A percentile compares a stretch with the other conserved stretches of the same genome.
These are phyloP conservation scores for Platanista minor DNA, from an alignment of 2,113 vertebrate species.

Conservation along the genomic window DNA sequence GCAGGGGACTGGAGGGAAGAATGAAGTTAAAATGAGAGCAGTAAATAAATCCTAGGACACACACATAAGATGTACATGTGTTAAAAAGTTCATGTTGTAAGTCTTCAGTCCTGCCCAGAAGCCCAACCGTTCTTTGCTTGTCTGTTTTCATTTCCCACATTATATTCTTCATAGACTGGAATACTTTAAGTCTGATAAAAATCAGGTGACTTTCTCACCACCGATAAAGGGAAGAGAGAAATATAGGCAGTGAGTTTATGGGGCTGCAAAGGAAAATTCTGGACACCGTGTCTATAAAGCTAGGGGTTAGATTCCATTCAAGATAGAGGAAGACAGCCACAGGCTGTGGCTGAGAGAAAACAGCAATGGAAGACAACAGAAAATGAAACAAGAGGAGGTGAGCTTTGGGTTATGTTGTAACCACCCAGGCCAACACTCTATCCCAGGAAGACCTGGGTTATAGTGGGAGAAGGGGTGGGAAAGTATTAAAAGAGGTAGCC, in stretches of 20 bases:
- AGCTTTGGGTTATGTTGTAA: neutral
- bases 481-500: neutral
- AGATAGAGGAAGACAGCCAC: neutral
- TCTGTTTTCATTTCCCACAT: slow-evolving; percentile 36
- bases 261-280: slow-evolving; percentile 46
- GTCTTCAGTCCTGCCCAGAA: neutral
- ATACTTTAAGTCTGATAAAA: slow-evolving; percentile 45
- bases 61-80: neutral
- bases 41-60: neutral
- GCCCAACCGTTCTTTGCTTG: slow-evolving; percentile 23
- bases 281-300: neutral
- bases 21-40: neutral
- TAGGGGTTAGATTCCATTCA: slow-evolving; percentile 2
- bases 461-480: neutral
- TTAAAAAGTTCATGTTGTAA: slow-evolving; percentile 15
- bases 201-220: slow-evolving; percentile 40
- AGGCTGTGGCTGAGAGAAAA: neutral
- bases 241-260: slow-evolving; percentile 34
- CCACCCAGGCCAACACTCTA: neutral
- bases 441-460: neutral
- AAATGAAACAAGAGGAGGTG: neutral
- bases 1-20: neutral
- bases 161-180: slow-evolving; percentile 50
- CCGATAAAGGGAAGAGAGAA: slow-evolving; percentile 41
- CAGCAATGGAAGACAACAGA: neutral